Base-by-base conservation (phyloP, 1,140 invertebrate species). In the Drosophila elegans region DNA sequence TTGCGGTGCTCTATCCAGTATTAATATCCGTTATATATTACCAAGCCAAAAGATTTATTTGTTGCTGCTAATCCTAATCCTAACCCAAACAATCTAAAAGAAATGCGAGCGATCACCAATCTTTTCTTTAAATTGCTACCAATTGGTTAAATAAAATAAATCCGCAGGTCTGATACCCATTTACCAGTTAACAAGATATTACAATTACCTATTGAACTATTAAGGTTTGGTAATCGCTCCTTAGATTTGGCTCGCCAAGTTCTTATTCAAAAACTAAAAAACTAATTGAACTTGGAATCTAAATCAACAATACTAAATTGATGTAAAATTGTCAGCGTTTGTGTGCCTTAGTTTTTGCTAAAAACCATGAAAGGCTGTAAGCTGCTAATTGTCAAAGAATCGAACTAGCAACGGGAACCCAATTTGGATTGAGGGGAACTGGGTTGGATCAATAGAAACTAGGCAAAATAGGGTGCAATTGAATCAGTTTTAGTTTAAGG, bases 11-110 rank as follows among this genome's bases (percentile, higher is more conserved):
- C 67, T 75, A 57, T 53, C 46, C 36, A 52, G 29, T 66, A 76
- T 76, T 64, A 75, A 56, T 55, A 74, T 53, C 66, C 54, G 45
- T 53, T 79, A 73, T 78, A 64, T 64, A 39, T 72, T 68, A 74
- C 48, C 54, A 63, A 59, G 83, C 84, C 66, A 83, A 84, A 74
- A 56, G 60, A 89, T 56, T 89, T 88, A 88, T 89, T 74, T 74
- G 72, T 88, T 90, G 77, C 85, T 78, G 85, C 80, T 90, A 83
- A 27, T 52, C 62, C 46, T 38, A 84, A 80, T 51, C 66, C 57
- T 67, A 77, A 81, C 9, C 60, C 36, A 66, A 56, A 4, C 16
- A 51, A 66, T 2, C 13, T 69, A 39, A 56, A 72, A 12, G n/a
- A 13, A 38, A 36, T 4, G 9, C 4, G 36, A 71, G 64, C 42